Evolutionary conservation across 1,140 invertebrate species (phyloP), one percentile per base, ranked within the genome.

Genomic region (Drosophila saltans): DNA sequence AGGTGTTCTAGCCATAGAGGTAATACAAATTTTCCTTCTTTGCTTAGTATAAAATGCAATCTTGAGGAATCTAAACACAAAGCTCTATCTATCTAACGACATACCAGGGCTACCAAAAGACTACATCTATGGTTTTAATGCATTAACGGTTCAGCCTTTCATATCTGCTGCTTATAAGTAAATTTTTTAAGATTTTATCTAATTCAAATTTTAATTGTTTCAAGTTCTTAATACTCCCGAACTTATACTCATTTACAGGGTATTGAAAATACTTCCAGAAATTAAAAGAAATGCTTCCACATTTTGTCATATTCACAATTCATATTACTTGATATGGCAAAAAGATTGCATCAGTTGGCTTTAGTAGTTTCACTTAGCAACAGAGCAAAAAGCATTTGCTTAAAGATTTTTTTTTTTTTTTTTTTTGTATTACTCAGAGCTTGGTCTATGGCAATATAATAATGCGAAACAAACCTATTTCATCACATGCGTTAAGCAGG

Each of bases 251-350:
- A 10, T 10, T 26, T 26, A 52, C 9, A 52, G 45, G 45, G 45
- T 52, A 52, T 7, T 16, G 24, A 52, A 52, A 26, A 26, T 52
- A 9, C 7, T 52, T 52, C 45, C 45, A 52, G 45, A 26, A 52
- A 26, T 26, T 9, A 52, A 52, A 24, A 26, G 45, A 52, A 52
- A 52, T 26, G 21, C 24, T 52, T 52, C 45, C 45, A 24, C 45
- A 52, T 52, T 52, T 52, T 52, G 45, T 52, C 45, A 52, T 52
- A 52, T 52, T 52, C 45, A n/a, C 5, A 24, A 52, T 52, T 24
- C n/a, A 21, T 26, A 52, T 52, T 52, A 52, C 9, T 52, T 52
- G 24, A 26, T 52, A 26, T 52, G 21, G 7, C 45, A 52, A 24
- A 2, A 26, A 52, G 45, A 52, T 52, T 52, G 45, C 45, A 52